Conservation (phyloP, 2,113 vertebrate genomes). For the Scytalopus superciliaris region DNA sequence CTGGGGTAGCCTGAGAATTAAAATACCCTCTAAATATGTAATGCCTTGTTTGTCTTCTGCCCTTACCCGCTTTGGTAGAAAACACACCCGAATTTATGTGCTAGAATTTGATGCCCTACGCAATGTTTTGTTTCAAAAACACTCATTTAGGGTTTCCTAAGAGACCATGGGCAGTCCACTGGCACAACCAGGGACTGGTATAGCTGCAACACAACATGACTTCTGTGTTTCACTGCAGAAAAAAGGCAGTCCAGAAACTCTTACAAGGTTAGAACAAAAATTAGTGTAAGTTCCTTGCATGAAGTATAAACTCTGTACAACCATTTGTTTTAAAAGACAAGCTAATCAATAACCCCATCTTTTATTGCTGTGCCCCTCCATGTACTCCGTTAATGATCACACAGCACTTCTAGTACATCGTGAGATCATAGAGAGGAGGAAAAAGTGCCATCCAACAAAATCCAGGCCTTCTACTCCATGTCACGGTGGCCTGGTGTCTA, state of each 20-base stretch:
- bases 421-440: conserved; percentile 37
- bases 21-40: not conserved
- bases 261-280: not conserved
- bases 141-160: not conserved
- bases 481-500: conserved; percentile 27
- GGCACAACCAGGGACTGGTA: not conserved
- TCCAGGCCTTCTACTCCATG: conserved; percentile 31
- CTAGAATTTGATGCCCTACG: not conserved
- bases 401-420: conserved; percentile 1
- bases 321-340: conserved; percentile 14
- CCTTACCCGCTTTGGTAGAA: not conserved
- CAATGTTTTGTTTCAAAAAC: not conserved
- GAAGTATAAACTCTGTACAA: not conserved
- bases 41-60: not conserved
- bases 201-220: not conserved
- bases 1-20: not conserved
- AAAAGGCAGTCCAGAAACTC: not conserved
- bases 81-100: not conserved
- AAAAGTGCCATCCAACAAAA: conserved; percentile 49
- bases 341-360: conserved; percentile 22
- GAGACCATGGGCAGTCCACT: not conserved
- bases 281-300: not conserved
- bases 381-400: not conserved
- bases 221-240: not conserved
- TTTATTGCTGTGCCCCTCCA: not conserved